Evolutionary conservation across 1,140 invertebrate genomes (phyloP).

Genomic region (Galendromus occidentalis): DNA sequence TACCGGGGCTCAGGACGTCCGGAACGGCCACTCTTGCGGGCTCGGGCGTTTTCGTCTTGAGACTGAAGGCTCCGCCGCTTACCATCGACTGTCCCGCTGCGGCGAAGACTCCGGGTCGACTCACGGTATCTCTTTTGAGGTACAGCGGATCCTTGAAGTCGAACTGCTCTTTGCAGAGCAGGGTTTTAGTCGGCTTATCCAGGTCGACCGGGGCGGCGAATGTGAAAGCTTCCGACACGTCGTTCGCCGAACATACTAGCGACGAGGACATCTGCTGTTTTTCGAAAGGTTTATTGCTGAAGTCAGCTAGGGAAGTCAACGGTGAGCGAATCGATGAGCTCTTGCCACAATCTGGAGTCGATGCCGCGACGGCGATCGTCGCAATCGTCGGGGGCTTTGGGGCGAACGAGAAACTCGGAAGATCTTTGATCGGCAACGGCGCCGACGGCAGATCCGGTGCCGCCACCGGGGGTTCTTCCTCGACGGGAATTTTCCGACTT

Average conservation of each 20-base stretch:
- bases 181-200: neutral
- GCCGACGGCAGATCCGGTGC: neutral
- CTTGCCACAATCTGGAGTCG: neutral
- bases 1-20: neutral
- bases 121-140: neutral
- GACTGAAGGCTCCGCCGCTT: neutral
- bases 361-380: neutral
- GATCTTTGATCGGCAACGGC: neutral
- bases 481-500: neutral
- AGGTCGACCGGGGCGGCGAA: neutral
- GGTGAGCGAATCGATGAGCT: neutral
- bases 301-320: neutral
- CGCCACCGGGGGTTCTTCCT: neutral
- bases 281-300: constrained; percentile 2
- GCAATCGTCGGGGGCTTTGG: neutral
- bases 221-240: neutral
- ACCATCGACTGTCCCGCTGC: neutral
- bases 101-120: neutral
- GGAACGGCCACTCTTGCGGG: neutral
- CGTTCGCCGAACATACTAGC: neutral
- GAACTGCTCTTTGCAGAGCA: neutral
- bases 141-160: neutral
- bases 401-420: neutral
- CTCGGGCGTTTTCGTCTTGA: neutral
- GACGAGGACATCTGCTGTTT: neutral